A percentile compares a stretch with the other conserved stretches of the same genome.
Conservation (phyloP, 1,140 invertebrate species). For the Heterodera carotae region DNA sequence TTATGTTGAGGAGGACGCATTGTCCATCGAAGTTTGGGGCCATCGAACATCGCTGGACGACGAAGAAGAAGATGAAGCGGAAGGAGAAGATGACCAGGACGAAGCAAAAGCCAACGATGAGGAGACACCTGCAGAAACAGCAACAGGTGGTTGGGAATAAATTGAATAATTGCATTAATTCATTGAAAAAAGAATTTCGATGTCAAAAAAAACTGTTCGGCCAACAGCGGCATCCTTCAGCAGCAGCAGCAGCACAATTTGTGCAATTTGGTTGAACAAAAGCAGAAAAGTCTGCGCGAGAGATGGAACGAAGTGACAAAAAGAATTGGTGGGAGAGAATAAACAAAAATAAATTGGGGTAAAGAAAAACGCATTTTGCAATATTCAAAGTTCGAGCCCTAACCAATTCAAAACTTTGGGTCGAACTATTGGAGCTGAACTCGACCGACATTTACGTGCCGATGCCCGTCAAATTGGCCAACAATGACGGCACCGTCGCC, state of each 20-base stretch:
- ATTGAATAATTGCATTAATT: too few species aligned
- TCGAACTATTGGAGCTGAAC: conserved; percentile 82
- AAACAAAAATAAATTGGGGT: too few species aligned
- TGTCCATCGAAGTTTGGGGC: conserved; percentile 97
- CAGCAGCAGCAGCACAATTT: too few species aligned
- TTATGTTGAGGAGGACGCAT: conserved; percentile 85
- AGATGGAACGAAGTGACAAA: conserved; percentile 91
- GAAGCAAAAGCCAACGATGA: not conserved
- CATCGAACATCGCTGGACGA: conserved; percentile 75
- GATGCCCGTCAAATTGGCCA: conserved; percentile 77
- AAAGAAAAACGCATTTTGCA: not conserved
- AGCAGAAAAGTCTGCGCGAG: conserved; percentile 57
- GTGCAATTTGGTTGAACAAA: conserved; percentile 38
- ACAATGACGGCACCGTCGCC: not conserved
- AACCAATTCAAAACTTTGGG: conserved; percentile 88
- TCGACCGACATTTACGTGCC: conserved; percentile 85
- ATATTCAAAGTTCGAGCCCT: too few species aligned
- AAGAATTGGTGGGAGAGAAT: conserved; percentile 78
- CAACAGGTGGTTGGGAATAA: too few species aligned
- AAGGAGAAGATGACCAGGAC: not conserved
- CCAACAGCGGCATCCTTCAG: too few species aligned
- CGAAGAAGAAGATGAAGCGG: conserved; percentile 24
- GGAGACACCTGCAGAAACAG: too few species aligned
- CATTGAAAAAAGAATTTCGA: too few species aligned
- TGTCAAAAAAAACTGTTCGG: too few species aligned